Base-by-base conservation (phyloP, 2,888 invertebrate genomes). In the Spatulosminthurus flaviceps region DNA sequence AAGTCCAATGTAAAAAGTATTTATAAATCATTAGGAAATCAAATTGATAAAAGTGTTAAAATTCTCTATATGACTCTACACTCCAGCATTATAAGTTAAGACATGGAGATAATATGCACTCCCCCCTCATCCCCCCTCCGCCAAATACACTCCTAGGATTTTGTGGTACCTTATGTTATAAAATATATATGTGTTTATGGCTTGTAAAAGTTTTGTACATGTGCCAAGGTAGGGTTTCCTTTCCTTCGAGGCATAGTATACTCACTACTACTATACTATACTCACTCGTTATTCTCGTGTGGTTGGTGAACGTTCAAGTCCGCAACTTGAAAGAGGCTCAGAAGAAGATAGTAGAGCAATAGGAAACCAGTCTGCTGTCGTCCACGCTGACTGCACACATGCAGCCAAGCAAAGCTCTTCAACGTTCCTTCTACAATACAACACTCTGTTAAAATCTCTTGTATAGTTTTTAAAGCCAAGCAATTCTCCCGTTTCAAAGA, bases 351-450 rank as follows among this genome's bases (percentile, higher is more conserved):
- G 60, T 21, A 41, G n/a, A 66, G 72, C 71, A 71, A 72, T 64
- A 79, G 69, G 74, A 74, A 82, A 76, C 80, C 82, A 82, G 83
- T 83, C 82, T 79, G 79, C 73, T 34, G 78, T 81, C 77, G 80
- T 81, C 81, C 83, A 83, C 80, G 82, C 81, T 81, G 74, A 80
- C 83, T 82, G 82, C 81, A 82, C 81, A 81, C 82, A 80, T 77
- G 76, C 78, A 80, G 71, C 9, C 75, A 19, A 72, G 74, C 73
- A 34, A 80, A 80, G 76, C 78, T 71, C 67, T 69, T 67, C 34
- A 66, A 28, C 67, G 67, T 67, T 29, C 67, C n/a, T 67, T 19
- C 28, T n/a, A n/a, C n/a, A n/a, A n/a, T n/a, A n/a, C n/a, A n/a
- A n/a, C n/a, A n/a, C n/a, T n/a, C n/a, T n/a, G n/a, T n/a, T n/a